Base-by-base conservation (phyloP, 2,113 vertebrate species). In the Carassius gibelio region DNA sequence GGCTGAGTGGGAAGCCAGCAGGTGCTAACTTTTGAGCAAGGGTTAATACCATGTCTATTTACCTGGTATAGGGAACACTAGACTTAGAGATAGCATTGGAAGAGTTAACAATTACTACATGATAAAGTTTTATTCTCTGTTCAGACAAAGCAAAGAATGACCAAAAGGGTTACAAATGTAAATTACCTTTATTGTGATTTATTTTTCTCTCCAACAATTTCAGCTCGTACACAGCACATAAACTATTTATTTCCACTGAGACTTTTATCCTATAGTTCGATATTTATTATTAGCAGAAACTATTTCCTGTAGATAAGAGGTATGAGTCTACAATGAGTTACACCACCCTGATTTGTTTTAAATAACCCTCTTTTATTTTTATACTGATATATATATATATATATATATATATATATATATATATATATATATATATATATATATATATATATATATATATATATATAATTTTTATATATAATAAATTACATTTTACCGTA, bases 231-330 rank as follows among this genome's bases (percentile, higher is more conserved):
- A 59, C 42, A 59, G 48, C 17, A 61, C 66, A 61, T 38, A 34
- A 19, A 17, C 9, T 15, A 19, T 55, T 79, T 80, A 19, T 42
- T 79, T 80, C 38, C 57, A 57, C 23, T 71, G 23, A 26, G 6
- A n/a, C 14, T 14, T 48, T 45, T 48, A 9, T 48, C 42, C 45
- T 42, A 26, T 26, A 11, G 10, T n/a, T 55, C 61, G n/a, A 74
- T 15, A 66, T 84, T 55, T 57, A 64, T 75, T 38, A 87, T 42
- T 59, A 72, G 11, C 52, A 57, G n/a, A 76, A 81, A 84, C 34
- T 19, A 34, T 82, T 88, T 88, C 21, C 11, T 55, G 64, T 77
- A 61, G 26, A 57, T 78, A 82, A 36, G 14, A 36, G 57, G 52
- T 83, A 48, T 42, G 23, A 8, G 15, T 71, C 26, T 30, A 19